Conservation (phyloP, 2,797 vertebrate genomes). For the Eulemur mongoz region DNA sequence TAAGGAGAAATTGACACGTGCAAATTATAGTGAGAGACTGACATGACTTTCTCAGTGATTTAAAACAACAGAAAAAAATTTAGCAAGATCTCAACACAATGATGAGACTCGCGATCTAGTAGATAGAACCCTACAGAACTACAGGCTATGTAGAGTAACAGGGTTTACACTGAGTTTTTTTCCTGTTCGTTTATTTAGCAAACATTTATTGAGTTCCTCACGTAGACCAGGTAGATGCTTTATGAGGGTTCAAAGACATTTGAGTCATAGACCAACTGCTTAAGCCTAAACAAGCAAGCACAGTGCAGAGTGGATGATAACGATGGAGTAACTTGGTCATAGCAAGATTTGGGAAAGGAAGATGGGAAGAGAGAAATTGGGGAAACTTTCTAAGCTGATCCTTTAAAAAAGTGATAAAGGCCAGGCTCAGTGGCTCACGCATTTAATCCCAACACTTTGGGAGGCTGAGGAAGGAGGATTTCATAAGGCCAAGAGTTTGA, state of each 20-base stretch:
- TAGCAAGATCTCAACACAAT: not conserved
- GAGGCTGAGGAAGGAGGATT: no score
- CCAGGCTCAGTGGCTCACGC: no score
- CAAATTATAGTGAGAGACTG: no score
- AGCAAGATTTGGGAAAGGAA: not conserved
- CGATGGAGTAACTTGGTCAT: not conserved
- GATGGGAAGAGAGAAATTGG: not conserved
- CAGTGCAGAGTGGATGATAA: not conserved
- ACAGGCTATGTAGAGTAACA: not conserved
- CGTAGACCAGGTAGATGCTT: not conserved
- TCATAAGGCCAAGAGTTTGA: no score
- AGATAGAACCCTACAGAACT: no score
- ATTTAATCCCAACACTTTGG: no score
- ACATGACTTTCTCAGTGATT: not conserved
- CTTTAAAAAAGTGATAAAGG: not conserved
- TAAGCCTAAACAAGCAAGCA: not conserved
- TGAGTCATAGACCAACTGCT: not conserved
- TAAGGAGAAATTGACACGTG: no score
- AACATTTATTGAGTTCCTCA: not conserved
- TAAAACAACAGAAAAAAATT: not conserved
- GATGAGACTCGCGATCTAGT: no score
- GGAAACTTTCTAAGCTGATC: not conserved
- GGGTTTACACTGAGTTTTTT: not conserved
- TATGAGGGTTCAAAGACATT: not conserved
- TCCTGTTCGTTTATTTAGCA: not conserved